Evolutionary conservation across 1,140 invertebrate species (phyloP).

Genomic region (Grapholita molesta): DNA sequence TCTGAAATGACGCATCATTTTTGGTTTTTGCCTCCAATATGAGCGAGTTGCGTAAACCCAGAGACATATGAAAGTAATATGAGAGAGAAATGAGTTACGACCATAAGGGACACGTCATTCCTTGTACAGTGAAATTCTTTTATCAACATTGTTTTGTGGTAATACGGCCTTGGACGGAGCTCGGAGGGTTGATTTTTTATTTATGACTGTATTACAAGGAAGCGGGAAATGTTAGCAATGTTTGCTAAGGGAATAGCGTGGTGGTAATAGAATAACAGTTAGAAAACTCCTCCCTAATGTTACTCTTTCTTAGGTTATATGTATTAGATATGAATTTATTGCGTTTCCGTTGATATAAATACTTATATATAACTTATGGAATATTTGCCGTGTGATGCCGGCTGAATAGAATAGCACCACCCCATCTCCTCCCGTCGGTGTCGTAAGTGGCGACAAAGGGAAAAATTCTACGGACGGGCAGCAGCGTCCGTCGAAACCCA

Average conservation of each 20-base stretch:
- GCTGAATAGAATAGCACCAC: too few species aligned
- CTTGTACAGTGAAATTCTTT: conserved; percentile 47
- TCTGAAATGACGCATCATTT: conserved; percentile 25
- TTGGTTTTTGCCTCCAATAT: conserved; percentile 28
- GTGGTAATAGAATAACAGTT: neutral
- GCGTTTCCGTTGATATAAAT: too few species aligned
- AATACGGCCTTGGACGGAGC: conserved; percentile 29
- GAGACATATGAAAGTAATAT: conserved; percentile 37
- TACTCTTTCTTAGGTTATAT: too few species aligned
- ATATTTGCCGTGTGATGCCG: too few species aligned
- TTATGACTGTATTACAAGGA: conserved; percentile 9
- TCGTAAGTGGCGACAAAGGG: too few species aligned
- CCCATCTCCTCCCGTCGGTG: too few species aligned
- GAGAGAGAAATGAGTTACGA: conserved; percentile 50
- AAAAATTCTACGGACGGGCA: too few species aligned
- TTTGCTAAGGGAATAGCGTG: neutral
- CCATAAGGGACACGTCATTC: conserved; percentile 45
- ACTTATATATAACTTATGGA: too few species aligned
- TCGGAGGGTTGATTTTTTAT: conserved; percentile 19
- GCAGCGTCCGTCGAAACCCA: too few species aligned
- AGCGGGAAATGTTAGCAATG: neutral
- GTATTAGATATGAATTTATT: too few species aligned
- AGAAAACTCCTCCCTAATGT: too few species aligned
- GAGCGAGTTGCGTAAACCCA: conserved; percentile 23
- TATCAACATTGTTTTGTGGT: conserved; percentile 47